phyloP scores from a whole-genome alignment of 2,113 vertebrate genomes.

The Esox niger region DNA sequence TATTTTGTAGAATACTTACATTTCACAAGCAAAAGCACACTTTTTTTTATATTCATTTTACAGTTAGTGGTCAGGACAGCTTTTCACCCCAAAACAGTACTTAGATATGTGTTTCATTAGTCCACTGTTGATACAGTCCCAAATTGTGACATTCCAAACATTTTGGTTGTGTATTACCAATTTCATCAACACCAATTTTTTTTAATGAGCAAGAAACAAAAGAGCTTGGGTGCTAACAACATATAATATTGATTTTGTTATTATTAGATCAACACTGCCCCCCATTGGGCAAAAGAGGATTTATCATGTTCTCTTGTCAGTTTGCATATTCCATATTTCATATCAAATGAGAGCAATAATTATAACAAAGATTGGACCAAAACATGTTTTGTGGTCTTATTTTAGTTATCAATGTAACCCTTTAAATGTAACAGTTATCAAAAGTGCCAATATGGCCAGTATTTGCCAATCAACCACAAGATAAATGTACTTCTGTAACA shows the following conservation, averaged over 20 bases:
- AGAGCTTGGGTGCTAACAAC: background rate
- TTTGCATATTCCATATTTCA: background rate
- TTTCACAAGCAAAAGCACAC: too few species aligned
- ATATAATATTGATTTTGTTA: background rate
- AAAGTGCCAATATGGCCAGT: background rate
- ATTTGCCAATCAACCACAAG: background rate
- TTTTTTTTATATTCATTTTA: too few species aligned
- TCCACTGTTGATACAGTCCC: too few species aligned
- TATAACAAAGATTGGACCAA: background rate
- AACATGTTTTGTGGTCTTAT: background rate
- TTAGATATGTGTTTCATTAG: too few species aligned
- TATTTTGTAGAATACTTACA: too few species aligned
- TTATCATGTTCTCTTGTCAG: background rate
- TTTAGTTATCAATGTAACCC: background rate
- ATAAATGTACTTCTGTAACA: background rate
- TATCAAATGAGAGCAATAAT: background rate
- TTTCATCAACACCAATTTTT: too few species aligned
- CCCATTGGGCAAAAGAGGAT: conserved; percentile 39
- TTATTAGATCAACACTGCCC: conserved; percentile 43
- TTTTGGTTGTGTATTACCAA: too few species aligned
- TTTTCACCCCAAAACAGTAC: too few species aligned
- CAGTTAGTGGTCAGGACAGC: too few species aligned
- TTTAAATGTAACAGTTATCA: background rate
- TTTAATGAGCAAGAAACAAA: too few species aligned
- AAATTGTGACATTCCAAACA: too few species aligned